Evolutionary conservation across 2,888 invertebrate species (phyloP).

Genomic region (Zaprionus obscuricornis): DNA sequence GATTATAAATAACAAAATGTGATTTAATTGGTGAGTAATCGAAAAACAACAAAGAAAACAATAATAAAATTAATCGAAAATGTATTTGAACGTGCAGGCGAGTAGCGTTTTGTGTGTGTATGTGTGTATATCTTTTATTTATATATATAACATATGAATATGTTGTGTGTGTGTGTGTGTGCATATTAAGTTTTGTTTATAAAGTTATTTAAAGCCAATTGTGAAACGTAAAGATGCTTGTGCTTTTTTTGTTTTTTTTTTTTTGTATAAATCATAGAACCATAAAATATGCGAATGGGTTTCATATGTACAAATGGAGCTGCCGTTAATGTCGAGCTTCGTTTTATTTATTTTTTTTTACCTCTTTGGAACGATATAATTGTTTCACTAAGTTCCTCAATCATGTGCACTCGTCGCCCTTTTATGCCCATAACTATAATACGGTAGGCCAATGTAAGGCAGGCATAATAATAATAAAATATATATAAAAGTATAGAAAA

Average conservation of each 20-base stretch:
- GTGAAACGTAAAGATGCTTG: background rate
- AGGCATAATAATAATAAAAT: slow-evolving; percentile 15
- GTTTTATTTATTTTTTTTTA: slow-evolving; percentile 84
- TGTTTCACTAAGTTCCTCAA: slow-evolving; percentile 99
- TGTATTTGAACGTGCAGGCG: slow-evolving; percentile 26
- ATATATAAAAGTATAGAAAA: slow-evolving; percentile 9
- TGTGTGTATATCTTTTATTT: background rate
- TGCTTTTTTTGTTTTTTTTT: too few relatives aligned
- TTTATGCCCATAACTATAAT: slow-evolving; percentile 99
- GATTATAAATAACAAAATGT: slow-evolving; percentile 7
- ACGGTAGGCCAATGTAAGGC: slow-evolving; percentile 4
- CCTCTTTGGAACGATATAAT: slow-evolving; percentile 99
- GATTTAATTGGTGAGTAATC: slow-evolving; percentile 31
- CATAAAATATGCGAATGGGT: background rate
- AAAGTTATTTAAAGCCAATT: too few relatives aligned
- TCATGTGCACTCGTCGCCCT: slow-evolving; percentile 98
- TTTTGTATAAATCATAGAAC: too few relatives aligned
- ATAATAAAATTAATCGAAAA: slow-evolving; percentile 10
- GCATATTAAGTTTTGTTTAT: slow-evolving; percentile 1
- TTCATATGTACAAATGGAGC: background rate
- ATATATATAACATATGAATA: too few relatives aligned
- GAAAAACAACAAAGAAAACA: too few relatives aligned
- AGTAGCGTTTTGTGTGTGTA: slow-evolving; percentile 2
- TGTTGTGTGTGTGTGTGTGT: slow-evolving; percentile 5
- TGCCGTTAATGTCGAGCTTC: slow-evolving; percentile 27